A percentile compares a stretch with the other conserved stretches of the same genome.
These are phyloP conservation scores for Anguilla rostrata DNA, from an alignment of 2,113 vertebrate species.

Conservation along the genomic window DNA sequence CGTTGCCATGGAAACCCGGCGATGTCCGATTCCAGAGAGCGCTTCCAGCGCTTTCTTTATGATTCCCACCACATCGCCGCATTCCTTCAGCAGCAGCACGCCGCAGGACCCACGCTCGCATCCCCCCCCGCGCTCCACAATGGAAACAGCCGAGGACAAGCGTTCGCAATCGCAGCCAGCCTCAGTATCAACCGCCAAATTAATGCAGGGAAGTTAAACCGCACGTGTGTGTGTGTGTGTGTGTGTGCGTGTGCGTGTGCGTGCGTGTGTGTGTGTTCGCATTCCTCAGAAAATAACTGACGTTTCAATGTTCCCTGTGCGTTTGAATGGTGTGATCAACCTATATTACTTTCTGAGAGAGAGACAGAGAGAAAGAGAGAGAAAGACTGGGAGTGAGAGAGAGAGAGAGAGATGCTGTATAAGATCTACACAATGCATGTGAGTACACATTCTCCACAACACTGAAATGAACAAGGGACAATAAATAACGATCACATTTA, in stretches of 20 bases:
- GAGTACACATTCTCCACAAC: background rate
- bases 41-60: conserved; percentile 29
- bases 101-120: conserved; percentile 8
- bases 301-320: background rate
- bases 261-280: too few species aligned
- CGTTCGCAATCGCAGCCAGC: background rate
- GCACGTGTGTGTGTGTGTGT: background rate
- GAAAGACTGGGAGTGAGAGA: background rate
- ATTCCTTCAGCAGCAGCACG: conserved; percentile 16
- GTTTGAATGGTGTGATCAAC: background rate
- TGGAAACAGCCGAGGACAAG: background rate
- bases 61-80: conserved; percentile 31
- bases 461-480: background rate
- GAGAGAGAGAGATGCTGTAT: background rate
- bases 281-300: background rate
- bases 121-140: background rate
- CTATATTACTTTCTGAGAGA: background rate
- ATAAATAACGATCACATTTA: conserved; percentile 9
- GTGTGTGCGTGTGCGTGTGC: background rate
- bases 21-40: conserved; percentile 32
- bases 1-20: conserved; percentile 35
- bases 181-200: background rate
- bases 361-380: background rate
- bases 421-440: background rate
- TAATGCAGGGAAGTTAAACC: background rate